Evolutionary conservation across 1,140 invertebrate genomes (phyloP).

Genomic region (Papilio polytes): DNA sequence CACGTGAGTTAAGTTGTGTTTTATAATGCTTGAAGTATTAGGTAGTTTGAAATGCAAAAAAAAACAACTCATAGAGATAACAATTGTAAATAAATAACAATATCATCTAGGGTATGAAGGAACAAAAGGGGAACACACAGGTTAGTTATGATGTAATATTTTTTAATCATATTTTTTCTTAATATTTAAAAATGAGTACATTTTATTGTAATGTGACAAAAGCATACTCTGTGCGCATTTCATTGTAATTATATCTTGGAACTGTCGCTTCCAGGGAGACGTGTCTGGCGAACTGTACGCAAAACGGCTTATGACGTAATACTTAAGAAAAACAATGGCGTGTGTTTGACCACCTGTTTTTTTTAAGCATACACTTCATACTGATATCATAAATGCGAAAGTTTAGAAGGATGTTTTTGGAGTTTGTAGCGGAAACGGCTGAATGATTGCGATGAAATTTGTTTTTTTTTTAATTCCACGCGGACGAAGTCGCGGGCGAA

Average conservation of each 20-base stretch:
- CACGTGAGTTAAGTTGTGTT: no score
- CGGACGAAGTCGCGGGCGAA: no score
- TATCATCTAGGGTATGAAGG: no score
- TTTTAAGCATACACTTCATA: not conserved
- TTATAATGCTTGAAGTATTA: no score
- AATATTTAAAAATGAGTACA: not conserved
- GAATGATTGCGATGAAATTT: no score
- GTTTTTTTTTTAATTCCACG: no score
- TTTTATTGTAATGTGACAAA: constrained; percentile 42
- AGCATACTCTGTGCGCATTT: constrained; percentile 38
- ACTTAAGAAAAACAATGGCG: not conserved
- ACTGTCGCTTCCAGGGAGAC: constrained; percentile 45
- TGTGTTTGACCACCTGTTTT: not conserved
- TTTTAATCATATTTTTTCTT: not conserved
- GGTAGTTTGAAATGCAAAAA: no score
- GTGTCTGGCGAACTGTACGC: not conserved
- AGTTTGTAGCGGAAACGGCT: no score
- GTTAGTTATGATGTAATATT: not conserved
- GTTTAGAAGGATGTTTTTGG: no score
- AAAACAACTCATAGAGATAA: no score
- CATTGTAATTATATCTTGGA: constrained; percentile 33
- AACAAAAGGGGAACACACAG: not conserved
- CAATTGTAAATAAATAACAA: no score
- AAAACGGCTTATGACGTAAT: not conserved
- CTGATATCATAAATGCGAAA: not conserved